Percentiles rank a stretch among this genome's conserved stretches.
phyloP scores from a whole-genome alignment of 2,888 invertebrate genomes.

The Acanthosepion esculentum region DNA sequence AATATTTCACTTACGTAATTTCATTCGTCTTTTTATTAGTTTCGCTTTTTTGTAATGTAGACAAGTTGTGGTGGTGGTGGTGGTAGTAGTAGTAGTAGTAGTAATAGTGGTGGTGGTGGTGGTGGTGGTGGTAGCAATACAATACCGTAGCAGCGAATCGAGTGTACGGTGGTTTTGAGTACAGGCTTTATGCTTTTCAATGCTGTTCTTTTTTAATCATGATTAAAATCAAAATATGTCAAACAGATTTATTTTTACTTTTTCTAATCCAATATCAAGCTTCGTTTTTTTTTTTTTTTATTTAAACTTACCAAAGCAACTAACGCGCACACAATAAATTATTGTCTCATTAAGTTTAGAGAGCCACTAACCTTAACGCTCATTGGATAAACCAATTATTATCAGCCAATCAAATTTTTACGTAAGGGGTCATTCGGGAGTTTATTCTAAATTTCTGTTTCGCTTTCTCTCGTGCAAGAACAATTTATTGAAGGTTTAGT shows the following conservation, averaged over 20 bases:
- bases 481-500: too few relatives aligned
- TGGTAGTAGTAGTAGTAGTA: neutral
- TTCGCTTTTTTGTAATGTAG: neutral
- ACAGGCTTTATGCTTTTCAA: neutral
- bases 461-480: neutral
- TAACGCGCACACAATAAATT: conserved; percentile 38
- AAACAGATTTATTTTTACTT: neutral
- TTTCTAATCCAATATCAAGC: neutral
- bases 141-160: neutral
- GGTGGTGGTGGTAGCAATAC: neutral
- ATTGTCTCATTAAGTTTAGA: neutral
- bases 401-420: neutral
- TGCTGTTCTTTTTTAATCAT: neutral
- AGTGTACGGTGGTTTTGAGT: conserved; percentile 14
- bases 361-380: neutral
- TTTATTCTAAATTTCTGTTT: neutral
- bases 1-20: conserved; percentile 9
- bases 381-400: neutral
- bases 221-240: neutral
- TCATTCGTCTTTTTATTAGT: neutral
- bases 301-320: neutral
- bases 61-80: neutral
- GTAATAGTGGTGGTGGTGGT: neutral
- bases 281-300: neutral
- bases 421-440: neutral